Evolutionary conservation across 2,797 vertebrate genomes (phyloP).

Genomic region (Balearica regulorum): DNA sequence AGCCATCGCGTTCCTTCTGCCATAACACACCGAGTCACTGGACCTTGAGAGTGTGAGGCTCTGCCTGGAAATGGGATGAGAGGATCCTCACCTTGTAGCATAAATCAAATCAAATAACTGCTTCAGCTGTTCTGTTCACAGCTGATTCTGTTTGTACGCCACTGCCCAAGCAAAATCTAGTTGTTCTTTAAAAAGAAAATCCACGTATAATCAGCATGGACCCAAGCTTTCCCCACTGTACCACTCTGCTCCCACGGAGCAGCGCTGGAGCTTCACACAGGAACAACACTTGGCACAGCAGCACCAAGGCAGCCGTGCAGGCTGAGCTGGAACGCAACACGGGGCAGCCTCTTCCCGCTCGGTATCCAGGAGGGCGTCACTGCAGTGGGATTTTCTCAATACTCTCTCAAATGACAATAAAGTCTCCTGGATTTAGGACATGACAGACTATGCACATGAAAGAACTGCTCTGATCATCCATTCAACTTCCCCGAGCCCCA

Average conservation of each 20-base stretch:
- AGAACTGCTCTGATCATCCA: not conserved
- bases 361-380: not conserved
- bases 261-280: not conserved
- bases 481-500: not conserved
- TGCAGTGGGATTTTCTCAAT: not conserved
- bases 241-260: not conserved
- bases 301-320: rapidly evolving
- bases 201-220: not conserved
- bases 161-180: not conserved
- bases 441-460: not conserved
- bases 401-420: not conserved
- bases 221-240: not conserved
- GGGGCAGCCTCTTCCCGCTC: not conserved
- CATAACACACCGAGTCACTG: not conserved
- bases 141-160: not conserved
- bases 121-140: not conserved
- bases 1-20: not conserved
- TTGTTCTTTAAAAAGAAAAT: not conserved
- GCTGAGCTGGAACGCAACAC: not conserved
- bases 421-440: not conserved
- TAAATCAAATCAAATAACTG: not conserved
- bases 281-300: not conserved
- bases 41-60: not conserved
- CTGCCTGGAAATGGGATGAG: not conserved
- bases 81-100: not conserved